phyloP scores from a whole-genome alignment of 2,888 invertebrate genomes.

The Lochmaea capreae region DNA sequence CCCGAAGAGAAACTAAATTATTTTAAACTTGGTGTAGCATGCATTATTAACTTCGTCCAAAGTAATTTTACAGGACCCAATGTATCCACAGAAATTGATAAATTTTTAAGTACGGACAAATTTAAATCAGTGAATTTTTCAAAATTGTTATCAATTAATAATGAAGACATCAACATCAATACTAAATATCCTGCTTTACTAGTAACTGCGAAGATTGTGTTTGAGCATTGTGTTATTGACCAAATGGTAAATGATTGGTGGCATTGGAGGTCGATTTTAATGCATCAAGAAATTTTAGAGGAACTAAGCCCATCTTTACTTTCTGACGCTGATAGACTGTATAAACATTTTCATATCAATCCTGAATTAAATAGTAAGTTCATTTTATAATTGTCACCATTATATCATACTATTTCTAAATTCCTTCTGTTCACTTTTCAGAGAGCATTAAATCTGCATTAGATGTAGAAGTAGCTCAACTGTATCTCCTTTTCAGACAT shows the following conservation, averaged over 20 bases:
- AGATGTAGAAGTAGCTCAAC: conserved; percentile 72
- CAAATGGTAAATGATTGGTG: conserved; percentile 73
- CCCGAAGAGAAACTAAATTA: conserved; percentile 65
- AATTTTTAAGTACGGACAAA: conserved; percentile 65
- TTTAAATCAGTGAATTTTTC: conserved; percentile 66
- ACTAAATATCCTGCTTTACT: conserved; percentile 70
- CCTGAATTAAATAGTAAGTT: conserved; percentile 39
- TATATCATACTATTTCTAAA: background rate
- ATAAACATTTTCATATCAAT: conserved; percentile 58
- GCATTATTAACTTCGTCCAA: conserved; percentile 80
- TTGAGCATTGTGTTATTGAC: conserved; percentile 59
- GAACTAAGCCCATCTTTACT: conserved; percentile 79
- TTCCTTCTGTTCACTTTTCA: conserved; percentile 18
- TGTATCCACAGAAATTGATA: conserved; percentile 63
- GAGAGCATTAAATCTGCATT: conserved; percentile 62
- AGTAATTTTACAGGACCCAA: conserved; percentile 85
- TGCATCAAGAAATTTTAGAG: conserved; percentile 83
- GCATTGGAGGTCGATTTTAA: conserved; percentile 77
- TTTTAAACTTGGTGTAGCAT: conserved; percentile 71
- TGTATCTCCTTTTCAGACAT: conserved; percentile 80
- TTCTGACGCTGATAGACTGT: conserved; percentile 68
- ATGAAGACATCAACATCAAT: conserved; percentile 77
- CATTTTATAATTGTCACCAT: background rate
- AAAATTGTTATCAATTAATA: conserved; percentile 69
- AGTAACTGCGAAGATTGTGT: conserved; percentile 63